Evolutionary conservation across 2,797 vertebrate species (phyloP).

Genomic region (Rhadinocentrus ornatus): DNA sequence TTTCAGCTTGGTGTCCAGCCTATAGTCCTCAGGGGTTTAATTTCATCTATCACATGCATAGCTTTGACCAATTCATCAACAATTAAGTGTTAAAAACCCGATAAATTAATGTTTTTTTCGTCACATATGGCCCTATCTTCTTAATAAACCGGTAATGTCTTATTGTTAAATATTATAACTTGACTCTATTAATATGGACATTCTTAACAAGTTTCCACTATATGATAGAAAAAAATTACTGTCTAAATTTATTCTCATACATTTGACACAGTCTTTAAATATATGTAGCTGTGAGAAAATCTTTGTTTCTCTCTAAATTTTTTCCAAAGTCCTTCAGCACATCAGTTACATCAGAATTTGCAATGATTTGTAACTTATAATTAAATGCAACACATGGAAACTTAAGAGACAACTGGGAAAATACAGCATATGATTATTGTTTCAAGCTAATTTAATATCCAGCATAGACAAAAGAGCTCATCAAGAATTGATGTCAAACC

Average conservation of each 20-base stretch:
- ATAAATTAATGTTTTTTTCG: too few relatives aligned
- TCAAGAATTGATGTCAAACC: slow-evolving; percentile 9
- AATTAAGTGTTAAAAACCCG: too few relatives aligned
- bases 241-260: too few relatives aligned
- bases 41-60: too few relatives aligned
- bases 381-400: slow-evolving; percentile 7
- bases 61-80: too few relatives aligned
- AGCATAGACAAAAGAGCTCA: slow-evolving; percentile 4
- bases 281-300: background rate
- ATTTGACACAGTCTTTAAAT: background rate
- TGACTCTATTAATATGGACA: too few relatives aligned
- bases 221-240: too few relatives aligned
- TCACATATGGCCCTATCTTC: too few relatives aligned
- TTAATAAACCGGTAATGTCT: too few relatives aligned
- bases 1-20: too few relatives aligned
- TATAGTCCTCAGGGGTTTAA: too few relatives aligned
- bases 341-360: background rate
- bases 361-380: background rate
- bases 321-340: slow-evolving; percentile 5
- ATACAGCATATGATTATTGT: slow-evolving; percentile 6
- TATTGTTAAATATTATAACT: too few relatives aligned
- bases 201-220: background rate
- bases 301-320: background rate
- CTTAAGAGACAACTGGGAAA: background rate
- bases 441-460: slow-evolving; percentile 7